phyloP scores from a whole-genome alignment of 2,113 vertebrate species.

The Tympanuchus pallidicinctus region DNA sequence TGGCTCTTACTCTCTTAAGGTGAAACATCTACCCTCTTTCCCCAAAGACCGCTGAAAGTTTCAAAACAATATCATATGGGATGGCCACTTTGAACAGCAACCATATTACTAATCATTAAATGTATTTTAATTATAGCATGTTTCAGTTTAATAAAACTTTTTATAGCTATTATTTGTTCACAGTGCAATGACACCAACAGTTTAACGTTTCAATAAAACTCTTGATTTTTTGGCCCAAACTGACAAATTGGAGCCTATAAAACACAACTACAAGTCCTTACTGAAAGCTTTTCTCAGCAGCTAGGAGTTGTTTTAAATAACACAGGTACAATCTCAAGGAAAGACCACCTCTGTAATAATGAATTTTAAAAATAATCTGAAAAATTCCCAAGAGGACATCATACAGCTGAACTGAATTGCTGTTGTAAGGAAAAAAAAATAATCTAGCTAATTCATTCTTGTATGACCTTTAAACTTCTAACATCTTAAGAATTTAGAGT shows the following conservation, averaged over 20 bases:
- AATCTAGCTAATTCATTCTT: background rate
- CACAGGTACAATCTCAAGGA: rapidly evolving
- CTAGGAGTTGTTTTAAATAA: background rate
- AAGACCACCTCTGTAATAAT: background rate
- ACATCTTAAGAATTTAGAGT: background rate
- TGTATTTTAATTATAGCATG: background rate
- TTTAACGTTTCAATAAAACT: background rate
- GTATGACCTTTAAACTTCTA: background rate
- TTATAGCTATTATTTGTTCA: background rate
- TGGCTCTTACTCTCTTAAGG: background rate
- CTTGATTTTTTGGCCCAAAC: background rate
- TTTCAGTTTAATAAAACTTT: background rate
- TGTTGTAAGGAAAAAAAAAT: background rate
- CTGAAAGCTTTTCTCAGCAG: background rate
- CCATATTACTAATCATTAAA: background rate
- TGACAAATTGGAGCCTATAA: background rate
- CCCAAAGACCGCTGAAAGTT: background rate
- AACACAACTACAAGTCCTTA: background rate
- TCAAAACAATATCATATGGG: background rate
- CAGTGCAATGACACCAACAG: background rate
- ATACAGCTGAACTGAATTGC: background rate
- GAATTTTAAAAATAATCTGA: background rate
- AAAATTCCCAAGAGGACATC: background rate
- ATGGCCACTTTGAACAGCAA: background rate
- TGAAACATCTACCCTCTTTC: background rate